These are phyloP conservation scores for Hypocryptadius cinnamomeus DNA, from an alignment of 2,113 vertebrate species.

Conservation along the genomic window DNA sequence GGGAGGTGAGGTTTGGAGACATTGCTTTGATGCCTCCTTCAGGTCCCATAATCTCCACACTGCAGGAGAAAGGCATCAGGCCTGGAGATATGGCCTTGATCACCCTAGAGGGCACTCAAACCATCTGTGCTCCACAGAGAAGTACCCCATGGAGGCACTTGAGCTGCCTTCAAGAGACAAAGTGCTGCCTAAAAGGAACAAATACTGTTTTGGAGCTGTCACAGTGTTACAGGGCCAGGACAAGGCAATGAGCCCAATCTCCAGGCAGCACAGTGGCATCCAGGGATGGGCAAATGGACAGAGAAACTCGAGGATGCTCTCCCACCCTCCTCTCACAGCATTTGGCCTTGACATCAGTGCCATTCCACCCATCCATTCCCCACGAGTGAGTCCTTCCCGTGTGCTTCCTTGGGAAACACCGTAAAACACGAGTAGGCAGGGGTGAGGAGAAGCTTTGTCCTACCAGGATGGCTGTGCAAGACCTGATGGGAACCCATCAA, in stretches of 20 bases:
- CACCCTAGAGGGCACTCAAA: background rate
- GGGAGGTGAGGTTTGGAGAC: background rate
- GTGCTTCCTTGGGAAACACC: background rate
- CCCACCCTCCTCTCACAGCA: background rate
- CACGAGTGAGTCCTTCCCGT: fast-evolving
- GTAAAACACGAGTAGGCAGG: fast-evolving
- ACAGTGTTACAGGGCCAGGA: background rate
- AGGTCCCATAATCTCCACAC: background rate
- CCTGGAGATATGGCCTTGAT: background rate
- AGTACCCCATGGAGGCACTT: background rate
- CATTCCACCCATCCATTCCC: background rate
- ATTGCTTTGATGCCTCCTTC: background rate
- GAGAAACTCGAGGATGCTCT: background rate
- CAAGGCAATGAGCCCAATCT: background rate
- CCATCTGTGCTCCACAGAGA: background rate
- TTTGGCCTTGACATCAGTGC: background rate
- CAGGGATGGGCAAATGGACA: background rate
- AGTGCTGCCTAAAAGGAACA: background rate
- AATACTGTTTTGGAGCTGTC: background rate
- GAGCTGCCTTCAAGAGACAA: background rate
- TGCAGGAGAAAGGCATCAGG: background rate
- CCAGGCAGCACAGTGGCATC: background rate
- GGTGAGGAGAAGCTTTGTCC: background rate
- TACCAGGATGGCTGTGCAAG: background rate
- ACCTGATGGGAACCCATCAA: slow-evolving; percentile 8